Percentiles rank a stretch among this genome's conserved stretches.
Conservation (phyloP, 2,797 vertebrate species). For the Squalus acanthias region DNA sequence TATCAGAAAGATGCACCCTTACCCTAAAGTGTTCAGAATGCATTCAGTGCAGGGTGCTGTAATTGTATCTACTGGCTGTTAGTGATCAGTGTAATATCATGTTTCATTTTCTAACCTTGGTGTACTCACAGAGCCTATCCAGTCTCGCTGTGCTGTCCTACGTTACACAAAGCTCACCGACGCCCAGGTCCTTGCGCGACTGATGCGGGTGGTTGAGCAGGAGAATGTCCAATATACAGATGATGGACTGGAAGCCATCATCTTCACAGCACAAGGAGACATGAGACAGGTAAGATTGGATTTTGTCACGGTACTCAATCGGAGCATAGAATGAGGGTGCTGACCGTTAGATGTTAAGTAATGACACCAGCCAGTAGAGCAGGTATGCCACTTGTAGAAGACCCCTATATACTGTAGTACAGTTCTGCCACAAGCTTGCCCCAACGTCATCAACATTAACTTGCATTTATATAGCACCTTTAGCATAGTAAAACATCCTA, state of each 20-base stretch:
- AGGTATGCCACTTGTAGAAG: not conserved
- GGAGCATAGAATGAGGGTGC: not conserved
- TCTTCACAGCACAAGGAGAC: conserved; percentile 96
- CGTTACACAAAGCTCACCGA: conserved; percentile 89
- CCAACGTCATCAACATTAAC: not conserved
- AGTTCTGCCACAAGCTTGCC: not conserved
- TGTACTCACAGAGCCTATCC: conserved; percentile 75
- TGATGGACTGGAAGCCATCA: conserved; percentile 88
- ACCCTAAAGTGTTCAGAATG: not conserved
- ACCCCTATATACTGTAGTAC: not conserved
- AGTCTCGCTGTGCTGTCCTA: conserved; percentile 90
- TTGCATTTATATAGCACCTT: not conserved
- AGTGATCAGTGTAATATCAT: not conserved
- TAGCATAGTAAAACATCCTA: not conserved
- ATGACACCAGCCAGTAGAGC: not conserved
- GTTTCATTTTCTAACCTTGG: not conserved
- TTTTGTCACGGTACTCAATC: not conserved
- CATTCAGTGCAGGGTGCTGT: not conserved
- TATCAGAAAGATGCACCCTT: not conserved
- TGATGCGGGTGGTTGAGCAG: conserved; percentile 78
- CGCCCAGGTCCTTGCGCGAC: conserved; percentile 76
- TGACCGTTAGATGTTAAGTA: not conserved
- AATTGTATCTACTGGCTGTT: not conserved
- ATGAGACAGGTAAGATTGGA: conserved; percentile 82
- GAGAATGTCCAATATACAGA: conserved; percentile 74